These are phyloP conservation scores for Sebastes fasciatus DNA, from an alignment of 2,113 vertebrate genomes.

Conservation along the genomic window DNA sequence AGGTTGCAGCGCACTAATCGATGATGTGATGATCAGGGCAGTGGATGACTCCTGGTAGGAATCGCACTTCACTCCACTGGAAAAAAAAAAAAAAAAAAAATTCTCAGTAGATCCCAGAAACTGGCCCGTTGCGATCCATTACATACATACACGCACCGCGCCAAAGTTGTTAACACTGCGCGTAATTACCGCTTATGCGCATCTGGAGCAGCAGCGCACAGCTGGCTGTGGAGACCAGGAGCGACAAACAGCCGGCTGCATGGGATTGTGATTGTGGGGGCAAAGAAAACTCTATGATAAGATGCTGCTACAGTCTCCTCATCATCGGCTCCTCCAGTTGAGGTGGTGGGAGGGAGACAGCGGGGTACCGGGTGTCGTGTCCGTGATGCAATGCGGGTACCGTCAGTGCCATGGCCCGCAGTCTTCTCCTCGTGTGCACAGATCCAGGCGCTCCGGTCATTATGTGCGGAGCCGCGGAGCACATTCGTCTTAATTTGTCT, in stretches of 20 bases:
- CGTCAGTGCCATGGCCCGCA: constrained; percentile 67
- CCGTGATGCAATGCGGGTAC: constrained; percentile 87
- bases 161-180: constrained; percentile 73
- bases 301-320: constrained; percentile 62
- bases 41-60: constrained; percentile 20
- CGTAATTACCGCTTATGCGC: constrained; percentile 69
- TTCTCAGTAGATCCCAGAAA: constrained; percentile 49
- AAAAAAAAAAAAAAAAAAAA: constrained; percentile 1
- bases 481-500: constrained; percentile 76
- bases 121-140: constrained; percentile 64
- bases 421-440: constrained; percentile 61
- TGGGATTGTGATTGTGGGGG: constrained; percentile 19
- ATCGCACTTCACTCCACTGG: constrained; percentile 34
- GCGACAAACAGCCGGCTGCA: constrained; percentile 38
- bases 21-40: constrained; percentile 24
- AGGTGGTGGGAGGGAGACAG: constrained; percentile 66
- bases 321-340: constrained; percentile 53
- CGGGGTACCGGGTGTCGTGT: constrained; percentile 76
- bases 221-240: constrained; percentile 54
- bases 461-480: constrained; percentile 61
- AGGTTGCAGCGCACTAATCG: constrained; percentile 72
- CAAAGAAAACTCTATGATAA: constrained; percentile 55
- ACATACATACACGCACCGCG: constrained; percentile 14
- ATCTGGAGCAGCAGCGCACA: constrained; percentile 34
- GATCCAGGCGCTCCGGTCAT: constrained; percentile 64